Evolutionary conservation across 2,888 invertebrate species (phyloP).

Genomic region (Mythimna impura): DNA sequence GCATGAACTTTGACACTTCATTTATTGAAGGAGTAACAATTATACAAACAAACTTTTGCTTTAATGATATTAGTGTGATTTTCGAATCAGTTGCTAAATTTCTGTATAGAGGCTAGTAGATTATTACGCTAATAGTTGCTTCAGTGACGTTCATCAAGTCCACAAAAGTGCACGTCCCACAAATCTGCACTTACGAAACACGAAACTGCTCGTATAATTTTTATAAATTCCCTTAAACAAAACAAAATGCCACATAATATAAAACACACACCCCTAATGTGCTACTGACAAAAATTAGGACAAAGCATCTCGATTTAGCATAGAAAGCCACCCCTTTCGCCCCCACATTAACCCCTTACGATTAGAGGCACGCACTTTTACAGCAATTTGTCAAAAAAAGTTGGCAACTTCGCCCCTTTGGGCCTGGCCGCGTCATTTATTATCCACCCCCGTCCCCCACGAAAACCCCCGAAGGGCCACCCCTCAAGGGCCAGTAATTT

Average conservation of each 20-base stretch:
- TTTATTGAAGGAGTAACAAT: too few species aligned
- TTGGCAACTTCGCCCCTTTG: conserved; percentile 83
- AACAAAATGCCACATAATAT: background rate
- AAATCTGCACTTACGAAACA: background rate
- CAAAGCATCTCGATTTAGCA: conserved; percentile 50
- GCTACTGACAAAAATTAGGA: conserved; percentile 48
- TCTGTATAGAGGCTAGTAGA: background rate
- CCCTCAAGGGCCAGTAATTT: conserved; percentile 88
- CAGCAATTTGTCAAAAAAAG: conserved; percentile 90
- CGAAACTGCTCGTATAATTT: background rate
- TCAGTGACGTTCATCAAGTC: background rate
- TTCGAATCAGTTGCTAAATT: background rate
- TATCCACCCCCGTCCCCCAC: conserved; percentile 72
- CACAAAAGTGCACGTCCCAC: too few species aligned
- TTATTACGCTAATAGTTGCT: background rate
- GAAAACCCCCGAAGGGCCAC: conserved; percentile 56
- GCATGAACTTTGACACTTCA: too few species aligned
- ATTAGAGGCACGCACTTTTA: conserved; percentile 84
- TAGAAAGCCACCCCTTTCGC: conserved; percentile 56
- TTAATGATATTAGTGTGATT: too few species aligned
- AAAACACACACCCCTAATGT: conserved; percentile 12
- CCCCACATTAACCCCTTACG: conserved; percentile 52
- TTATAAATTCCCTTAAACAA: background rate
- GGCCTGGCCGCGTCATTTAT: conserved; percentile 82
- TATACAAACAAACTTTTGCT: too few species aligned